Conservation (phyloP, 2,113 vertebrate genomes). For the Ctenomys sociabilis region DNA sequence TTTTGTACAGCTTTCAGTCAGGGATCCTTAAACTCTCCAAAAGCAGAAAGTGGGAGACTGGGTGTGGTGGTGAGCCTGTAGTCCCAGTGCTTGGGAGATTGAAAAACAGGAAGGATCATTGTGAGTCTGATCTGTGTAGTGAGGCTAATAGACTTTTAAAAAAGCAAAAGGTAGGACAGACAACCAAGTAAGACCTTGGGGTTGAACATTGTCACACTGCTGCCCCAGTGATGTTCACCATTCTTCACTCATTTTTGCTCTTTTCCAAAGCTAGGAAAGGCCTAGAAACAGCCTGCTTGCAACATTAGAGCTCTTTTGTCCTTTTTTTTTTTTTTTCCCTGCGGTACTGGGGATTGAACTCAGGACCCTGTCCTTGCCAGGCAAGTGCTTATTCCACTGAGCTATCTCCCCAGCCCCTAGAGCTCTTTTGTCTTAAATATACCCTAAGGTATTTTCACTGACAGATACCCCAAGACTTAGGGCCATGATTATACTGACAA, state of each 20-base stretch:
- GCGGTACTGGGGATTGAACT: too few relatives aligned
- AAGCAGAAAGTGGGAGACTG: constrained; percentile 8
- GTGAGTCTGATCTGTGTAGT: too few relatives aligned
- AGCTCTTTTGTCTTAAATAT: not conserved
- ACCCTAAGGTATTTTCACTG: not conserved
- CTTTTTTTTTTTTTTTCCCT: too few relatives aligned
- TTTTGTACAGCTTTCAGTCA: constrained; percentile 8
- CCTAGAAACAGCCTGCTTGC: not conserved
- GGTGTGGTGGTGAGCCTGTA: too few relatives aligned
- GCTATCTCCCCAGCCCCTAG: too few relatives aligned
- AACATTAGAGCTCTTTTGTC: not conserved
- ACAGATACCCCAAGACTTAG: not conserved
- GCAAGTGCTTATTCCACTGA: too few relatives aligned
- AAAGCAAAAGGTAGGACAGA: not conserved
- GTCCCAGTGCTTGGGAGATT: too few relatives aligned
- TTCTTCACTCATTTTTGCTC: not conserved
- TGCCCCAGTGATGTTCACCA: not conserved
- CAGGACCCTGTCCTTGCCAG: too few relatives aligned
- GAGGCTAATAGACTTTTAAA: too few relatives aligned
- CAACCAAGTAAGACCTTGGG: constrained; percentile 43
- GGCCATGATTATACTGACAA: not conserved
- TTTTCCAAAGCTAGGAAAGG: not conserved
- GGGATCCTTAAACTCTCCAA: constrained; percentile 40
- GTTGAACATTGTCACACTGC: not conserved
- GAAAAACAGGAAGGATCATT: too few relatives aligned